Percentiles rank a stretch among this genome's conserved stretches.
phyloP scores from a whole-genome alignment of 2,888 invertebrate genomes.

The Pheosia tremula region DNA sequence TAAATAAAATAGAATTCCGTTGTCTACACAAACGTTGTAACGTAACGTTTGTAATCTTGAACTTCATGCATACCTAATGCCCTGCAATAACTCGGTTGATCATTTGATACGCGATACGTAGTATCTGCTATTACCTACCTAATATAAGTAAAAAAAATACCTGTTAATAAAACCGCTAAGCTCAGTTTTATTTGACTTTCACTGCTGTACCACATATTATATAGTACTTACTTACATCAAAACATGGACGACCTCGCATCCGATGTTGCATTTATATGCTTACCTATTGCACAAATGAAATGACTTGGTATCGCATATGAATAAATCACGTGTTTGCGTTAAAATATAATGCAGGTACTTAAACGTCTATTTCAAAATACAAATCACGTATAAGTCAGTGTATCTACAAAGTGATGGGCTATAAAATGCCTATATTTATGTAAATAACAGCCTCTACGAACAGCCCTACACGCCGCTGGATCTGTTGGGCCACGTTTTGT shows the following conservation, averaged over 20 bases:
- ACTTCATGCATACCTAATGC: too few relatives aligned
- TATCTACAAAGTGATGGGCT: not conserved
- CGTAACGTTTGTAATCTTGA: too few relatives aligned
- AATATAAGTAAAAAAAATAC: not conserved
- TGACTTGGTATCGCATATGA: constrained; percentile 24
- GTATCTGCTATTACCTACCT: not conserved
- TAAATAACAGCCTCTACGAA: not conserved
- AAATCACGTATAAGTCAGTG: not conserved
- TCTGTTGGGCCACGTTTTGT: too few relatives aligned
- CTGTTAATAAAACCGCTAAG: constrained; percentile 2
- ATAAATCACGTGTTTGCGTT: constrained; percentile 20
- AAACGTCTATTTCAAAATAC: constrained; percentile 14
- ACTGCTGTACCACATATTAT: constrained; percentile 10
- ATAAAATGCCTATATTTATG: not conserved
- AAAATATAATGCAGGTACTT: not conserved
- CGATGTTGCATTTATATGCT: constrained; percentile 32
- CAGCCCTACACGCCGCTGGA: too few relatives aligned
- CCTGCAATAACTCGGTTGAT: too few relatives aligned
- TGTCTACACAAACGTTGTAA: too few relatives aligned
- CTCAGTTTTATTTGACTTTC: constrained; percentile 34
- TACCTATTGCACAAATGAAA: constrained; percentile 43
- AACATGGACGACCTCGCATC: constrained; percentile 41
- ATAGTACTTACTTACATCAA: constrained; percentile 19
- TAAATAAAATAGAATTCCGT: too few relatives aligned
- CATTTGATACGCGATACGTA: too few relatives aligned